These are phyloP conservation scores for Augochlora pura DNA, from an alignment of 1,140 invertebrate genomes.

Conservation along the genomic window DNA sequence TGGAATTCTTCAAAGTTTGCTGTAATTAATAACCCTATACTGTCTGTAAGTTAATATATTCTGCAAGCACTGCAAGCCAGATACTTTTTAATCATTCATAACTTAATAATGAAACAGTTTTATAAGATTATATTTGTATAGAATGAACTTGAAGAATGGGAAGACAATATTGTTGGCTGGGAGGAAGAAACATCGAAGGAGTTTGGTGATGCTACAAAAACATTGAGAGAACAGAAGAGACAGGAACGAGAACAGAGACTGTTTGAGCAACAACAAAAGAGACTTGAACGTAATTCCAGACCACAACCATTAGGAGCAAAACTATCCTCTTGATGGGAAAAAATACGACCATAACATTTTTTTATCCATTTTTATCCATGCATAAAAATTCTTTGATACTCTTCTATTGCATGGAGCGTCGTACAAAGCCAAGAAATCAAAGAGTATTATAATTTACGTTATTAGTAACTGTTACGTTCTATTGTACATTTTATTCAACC, in stretches of 20 bases:
- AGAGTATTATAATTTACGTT: neutral
- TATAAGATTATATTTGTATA: slow-evolving; percentile 40
- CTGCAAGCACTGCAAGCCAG: neutral
- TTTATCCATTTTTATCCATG: slow-evolving; percentile 18
- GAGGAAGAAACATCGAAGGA: slow-evolving; percentile 79
- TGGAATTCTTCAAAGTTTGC: slow-evolving; percentile 72
- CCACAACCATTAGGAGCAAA: slow-evolving; percentile 76
- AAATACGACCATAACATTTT: neutral
- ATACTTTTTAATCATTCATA: too few relatives aligned
- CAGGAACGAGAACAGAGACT: slow-evolving; percentile 77
- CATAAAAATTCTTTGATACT: neutral
- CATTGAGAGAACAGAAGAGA: slow-evolving; percentile 77
- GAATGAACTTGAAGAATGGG: slow-evolving; percentile 79
- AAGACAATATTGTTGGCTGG: slow-evolving; percentile 79
- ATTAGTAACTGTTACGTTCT: neutral
- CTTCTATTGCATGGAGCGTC: neutral
- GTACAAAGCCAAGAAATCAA: slow-evolving; percentile 15
- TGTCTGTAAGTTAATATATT: slow-evolving; percentile 65
- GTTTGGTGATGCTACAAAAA: slow-evolving; percentile 74
- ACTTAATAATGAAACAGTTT: slow-evolving; percentile 49
- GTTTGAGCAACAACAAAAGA: slow-evolving; percentile 79
- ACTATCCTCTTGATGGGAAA: slow-evolving; percentile 74
- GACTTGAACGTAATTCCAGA: slow-evolving; percentile 74
- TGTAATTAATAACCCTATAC: slow-evolving; percentile 67
- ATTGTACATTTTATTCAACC: neutral